A percentile compares a stretch with the other conserved stretches of the same genome.
These are phyloP conservation scores for Caenorhabditis becei DNA, from an alignment of 2,888 invertebrate genomes.

Conservation along the genomic window DNA sequence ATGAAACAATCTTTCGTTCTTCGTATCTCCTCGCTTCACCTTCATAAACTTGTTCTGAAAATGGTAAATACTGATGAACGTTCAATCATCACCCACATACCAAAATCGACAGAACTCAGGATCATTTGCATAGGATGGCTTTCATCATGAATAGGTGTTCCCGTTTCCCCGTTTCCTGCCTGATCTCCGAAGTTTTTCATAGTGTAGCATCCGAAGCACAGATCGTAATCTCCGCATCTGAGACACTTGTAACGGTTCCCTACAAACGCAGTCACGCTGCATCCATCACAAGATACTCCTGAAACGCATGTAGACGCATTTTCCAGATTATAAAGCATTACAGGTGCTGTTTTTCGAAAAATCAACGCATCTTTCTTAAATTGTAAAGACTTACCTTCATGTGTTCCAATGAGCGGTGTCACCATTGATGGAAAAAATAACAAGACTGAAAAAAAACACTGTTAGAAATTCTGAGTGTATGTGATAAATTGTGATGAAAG, in stretches of 20 bases:
- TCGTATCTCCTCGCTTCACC: constrained; percentile 93
- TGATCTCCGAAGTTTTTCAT: constrained; percentile 48
- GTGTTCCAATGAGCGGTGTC: constrained; percentile 21
- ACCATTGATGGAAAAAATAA: constrained; percentile 18
- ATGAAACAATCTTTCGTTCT: constrained; percentile 87
- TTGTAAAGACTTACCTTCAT: constrained; percentile 11
- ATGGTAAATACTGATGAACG: background rate
- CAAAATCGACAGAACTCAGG: constrained; percentile 95
- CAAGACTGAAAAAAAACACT: background rate
- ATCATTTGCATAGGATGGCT: constrained; percentile 99
- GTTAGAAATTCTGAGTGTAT: too few species aligned
- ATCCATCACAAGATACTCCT: constrained; percentile 99
- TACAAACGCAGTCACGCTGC: constrained; percentile 96
- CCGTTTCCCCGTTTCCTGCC: background rate
- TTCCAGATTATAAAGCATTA: too few species aligned
- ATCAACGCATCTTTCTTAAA: background rate
- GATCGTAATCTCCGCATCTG: constrained; percentile 98
- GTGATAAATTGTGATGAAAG: too few species aligned
- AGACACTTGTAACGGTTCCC: constrained; percentile 99
- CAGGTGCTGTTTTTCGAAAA: too few species aligned
- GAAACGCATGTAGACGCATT: background rate
- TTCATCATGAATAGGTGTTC: constrained; percentile 88
- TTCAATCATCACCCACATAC: constrained; percentile 83
- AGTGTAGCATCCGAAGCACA: constrained; percentile 88
- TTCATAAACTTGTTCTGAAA: constrained; percentile 93